Evolutionary conservation across 2,113 vertebrate genomes (phyloP), one percentile per base, ranked within the genome.

Genomic region (Artemisiospiza belli): DNA sequence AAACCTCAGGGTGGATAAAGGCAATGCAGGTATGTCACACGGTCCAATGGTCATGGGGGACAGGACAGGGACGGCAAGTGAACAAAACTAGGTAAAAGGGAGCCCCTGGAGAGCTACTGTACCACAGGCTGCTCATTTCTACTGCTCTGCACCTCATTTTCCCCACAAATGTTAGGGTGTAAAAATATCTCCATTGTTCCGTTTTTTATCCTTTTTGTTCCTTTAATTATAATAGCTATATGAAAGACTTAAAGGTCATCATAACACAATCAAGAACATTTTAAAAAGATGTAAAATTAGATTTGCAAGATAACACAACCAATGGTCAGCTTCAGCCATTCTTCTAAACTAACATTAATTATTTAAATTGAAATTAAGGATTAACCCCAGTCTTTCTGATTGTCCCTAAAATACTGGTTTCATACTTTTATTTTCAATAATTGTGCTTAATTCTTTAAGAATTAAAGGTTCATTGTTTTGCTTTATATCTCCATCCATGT

Each of bases 11-110:
- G 19, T 15, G 54, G 44, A 12, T 52, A 55, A 63, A 69, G 27
- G 20, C 59, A 58, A 12, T 1, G 18, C 47, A 67, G 24, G 9
- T 6, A 6, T 3, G 10, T 39, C 9, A 1, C 49, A 31, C 0
- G 0, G 19, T 47, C n/a, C 3, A 49, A 37, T 3, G 15, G 33
- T 19, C 4, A 0, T 19, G 5, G 0, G 3, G 30, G 23, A 37
- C 23, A 79, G 33, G 23, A 52, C 2, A 14, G 23, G 14, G 19
- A 67, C 23, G 19, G 27, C 33, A 55, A 43, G 16, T 19, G 17
- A 62, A 47, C 4, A 35, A 39, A 62, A 33, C 9, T 15, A 1
- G 0, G 33, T 39, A 83, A 35, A 79, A 92, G 33, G 23, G 43
- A 83, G 16, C 28, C 51, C 28, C 51, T 64, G 54, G 7, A 72